Evolutionary conservation across 2,888 invertebrate species (phyloP), one percentile per base, ranked within the genome.

Genomic region (Callyntrura sp.): DNA sequence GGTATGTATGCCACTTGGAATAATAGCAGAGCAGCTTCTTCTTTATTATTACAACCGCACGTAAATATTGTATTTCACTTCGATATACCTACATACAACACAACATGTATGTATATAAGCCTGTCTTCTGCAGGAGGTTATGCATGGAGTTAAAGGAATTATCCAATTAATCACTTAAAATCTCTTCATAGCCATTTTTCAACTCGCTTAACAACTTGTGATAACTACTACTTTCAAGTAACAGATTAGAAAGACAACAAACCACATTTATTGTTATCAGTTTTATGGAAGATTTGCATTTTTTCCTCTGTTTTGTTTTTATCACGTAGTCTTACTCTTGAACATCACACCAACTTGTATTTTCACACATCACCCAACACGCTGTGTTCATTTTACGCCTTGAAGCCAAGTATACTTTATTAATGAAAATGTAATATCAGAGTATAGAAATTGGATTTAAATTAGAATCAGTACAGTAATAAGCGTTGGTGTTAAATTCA

Each of bases 81-180:
- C n/a, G 12, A 51, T 9, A 2, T 51, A 51, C 11, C 2, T 51
- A 51, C 51, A 51, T 51, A 51, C n/a, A n/a, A n/a, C n/a, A n/a
- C n/a, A n/a, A n/a, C n/a, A n/a, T n/a, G n/a, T n/a, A n/a, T n/a
- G n/a, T n/a, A n/a, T n/a, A n/a, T 51, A 51, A 70, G 43, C 17
- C 68, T 17, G 35, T 43, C 65, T 82, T 48, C 45, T 9, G 4
- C 23, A 55, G 11, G 23, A 35, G 25, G 20, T 20, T 9, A n/a
- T 23, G 17, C 1, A n/a, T 23, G 17, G 45, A 14, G 6, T 43
- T n/a, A 45, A 6, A 8, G 43, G 82, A 62, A 43, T 82, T 82
- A 82, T 45, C 82, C 25, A 82, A 62, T 62, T 82, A 82, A 82
- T 65, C 82, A 48, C 82, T 82, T 82, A 23, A 51, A 65, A 51